Conservation (phyloP, 2,888 invertebrate species). For the Hartigia nigra region DNA sequence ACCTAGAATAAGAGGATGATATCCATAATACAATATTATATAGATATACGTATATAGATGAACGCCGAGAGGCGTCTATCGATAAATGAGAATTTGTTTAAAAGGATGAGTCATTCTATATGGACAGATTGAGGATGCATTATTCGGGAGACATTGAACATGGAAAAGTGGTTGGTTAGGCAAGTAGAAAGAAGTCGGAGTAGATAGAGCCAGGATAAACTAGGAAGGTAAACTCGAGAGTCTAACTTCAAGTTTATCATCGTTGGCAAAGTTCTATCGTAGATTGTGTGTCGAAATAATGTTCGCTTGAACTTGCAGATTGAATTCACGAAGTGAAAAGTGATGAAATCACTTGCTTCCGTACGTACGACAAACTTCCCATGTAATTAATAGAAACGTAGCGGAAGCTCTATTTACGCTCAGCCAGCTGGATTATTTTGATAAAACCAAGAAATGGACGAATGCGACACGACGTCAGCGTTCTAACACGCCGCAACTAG, state of each 20-base stretch:
- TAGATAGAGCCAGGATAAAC: not conserved
- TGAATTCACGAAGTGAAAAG: not conserved
- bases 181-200: not conserved
- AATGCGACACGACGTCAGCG: not conserved
- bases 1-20: slow-evolving; percentile 66
- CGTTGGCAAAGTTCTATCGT: not conserved
- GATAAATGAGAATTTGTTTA: not conserved
- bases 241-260: not conserved
- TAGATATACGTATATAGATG: not conserved
- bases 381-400: not conserved
- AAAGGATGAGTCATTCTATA: not conserved
- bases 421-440: not conserved
- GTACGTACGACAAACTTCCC: not conserved
- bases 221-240: not conserved
- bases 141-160: not conserved
- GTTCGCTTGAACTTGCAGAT: not conserved
- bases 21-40: not conserved
- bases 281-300: not conserved
- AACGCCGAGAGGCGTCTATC: not conserved
- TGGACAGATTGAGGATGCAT: not conserved
- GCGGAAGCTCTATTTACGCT: not conserved
- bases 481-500: not conserved
- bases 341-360: not conserved
- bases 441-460: not conserved
- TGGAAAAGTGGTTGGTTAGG: not conserved